phyloP scores from a whole-genome alignment of 2,797 vertebrate species.

The Syngnathus rostellatus region DNA sequence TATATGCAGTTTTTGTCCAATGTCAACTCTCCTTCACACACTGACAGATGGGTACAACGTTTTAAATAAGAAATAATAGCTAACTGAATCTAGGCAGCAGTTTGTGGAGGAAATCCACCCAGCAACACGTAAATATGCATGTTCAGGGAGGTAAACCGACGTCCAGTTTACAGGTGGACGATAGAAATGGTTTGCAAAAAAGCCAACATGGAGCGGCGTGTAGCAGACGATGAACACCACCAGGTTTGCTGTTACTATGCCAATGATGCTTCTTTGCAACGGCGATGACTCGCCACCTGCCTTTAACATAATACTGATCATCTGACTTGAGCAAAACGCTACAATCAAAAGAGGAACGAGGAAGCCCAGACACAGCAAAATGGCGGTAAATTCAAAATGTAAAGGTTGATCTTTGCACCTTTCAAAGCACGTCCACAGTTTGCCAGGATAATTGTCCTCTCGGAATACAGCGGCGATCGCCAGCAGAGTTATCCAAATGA shows the following conservation, averaged over 20 bases:
- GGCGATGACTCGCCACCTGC: not conserved
- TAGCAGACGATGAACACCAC: constrained; percentile 74
- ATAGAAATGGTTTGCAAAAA: constrained; percentile 32
- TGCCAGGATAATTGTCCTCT: rapidly evolving
- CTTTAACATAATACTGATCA: constrained; percentile 46
- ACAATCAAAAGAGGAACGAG: constrained; percentile 44
- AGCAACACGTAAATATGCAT: constrained; percentile 6
- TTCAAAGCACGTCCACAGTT: constrained; percentile 48
- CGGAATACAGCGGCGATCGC: not conserved
- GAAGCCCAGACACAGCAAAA: constrained; percentile 43
- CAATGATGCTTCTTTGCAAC: constrained; percentile 17
- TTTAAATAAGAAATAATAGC: constrained; percentile 75
- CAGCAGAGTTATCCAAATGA: constrained; percentile 46
- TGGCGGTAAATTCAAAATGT: rapidly evolving
- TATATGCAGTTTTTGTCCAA: too few species aligned
- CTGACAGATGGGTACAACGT: constrained; percentile 19
- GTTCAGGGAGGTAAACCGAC: rapidly evolving
- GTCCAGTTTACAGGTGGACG: rapidly evolving
- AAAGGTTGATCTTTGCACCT: not conserved
- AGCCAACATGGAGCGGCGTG: constrained; percentile 63
- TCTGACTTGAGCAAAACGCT: constrained; percentile 52
- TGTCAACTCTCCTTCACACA: not conserved
- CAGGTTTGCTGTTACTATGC: constrained; percentile 68
- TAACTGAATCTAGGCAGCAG: constrained; percentile 75
- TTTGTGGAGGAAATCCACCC: constrained; percentile 71